Conservation (phyloP, 2,113 vertebrate genomes). For the Odontophorus gujanensis region DNA sequence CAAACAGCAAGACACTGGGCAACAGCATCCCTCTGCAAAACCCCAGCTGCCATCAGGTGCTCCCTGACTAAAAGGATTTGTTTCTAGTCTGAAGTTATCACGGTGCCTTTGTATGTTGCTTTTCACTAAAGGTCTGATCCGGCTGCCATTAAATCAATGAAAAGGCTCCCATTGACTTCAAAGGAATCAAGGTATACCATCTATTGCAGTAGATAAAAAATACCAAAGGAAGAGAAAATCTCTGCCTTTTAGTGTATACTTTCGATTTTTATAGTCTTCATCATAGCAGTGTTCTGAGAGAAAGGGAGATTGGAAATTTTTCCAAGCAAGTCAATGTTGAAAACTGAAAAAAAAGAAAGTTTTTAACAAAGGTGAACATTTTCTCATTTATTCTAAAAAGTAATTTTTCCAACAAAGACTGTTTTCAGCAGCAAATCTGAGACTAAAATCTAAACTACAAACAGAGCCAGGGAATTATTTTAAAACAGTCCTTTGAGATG, state of each 20-base stretch:
- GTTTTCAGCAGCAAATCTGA: not conserved
- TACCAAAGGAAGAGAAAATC: constrained; percentile 42
- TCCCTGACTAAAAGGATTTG: constrained; percentile 37
- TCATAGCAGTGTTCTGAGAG: not conserved
- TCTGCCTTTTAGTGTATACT: not conserved
- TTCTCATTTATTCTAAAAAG: not conserved
- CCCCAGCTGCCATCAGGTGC: constrained; percentile 20
- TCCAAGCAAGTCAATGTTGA: not conserved
- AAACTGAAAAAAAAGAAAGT: not conserved
- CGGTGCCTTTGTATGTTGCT: constrained; percentile 13
- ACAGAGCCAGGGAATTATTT: not conserved
- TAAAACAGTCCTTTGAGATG: not conserved
- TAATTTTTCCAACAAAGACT: not conserved
- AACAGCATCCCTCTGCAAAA: not conserved
- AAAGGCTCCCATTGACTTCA: constrained; percentile 66
- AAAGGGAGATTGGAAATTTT: not conserved
- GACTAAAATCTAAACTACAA: not conserved
- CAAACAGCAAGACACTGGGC: not conserved
- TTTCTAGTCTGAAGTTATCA: constrained; percentile 53
- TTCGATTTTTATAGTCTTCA: constrained; percentile 28
- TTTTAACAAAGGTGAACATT: not conserved
- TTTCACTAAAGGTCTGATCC: constrained; percentile 59
- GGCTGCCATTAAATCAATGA: constrained; percentile 67
- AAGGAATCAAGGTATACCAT: not conserved
- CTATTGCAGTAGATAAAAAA: constrained; percentile 43